phyloP scores from a whole-genome alignment of 2,888 invertebrate genomes.

The Hyalella azteca region DNA sequence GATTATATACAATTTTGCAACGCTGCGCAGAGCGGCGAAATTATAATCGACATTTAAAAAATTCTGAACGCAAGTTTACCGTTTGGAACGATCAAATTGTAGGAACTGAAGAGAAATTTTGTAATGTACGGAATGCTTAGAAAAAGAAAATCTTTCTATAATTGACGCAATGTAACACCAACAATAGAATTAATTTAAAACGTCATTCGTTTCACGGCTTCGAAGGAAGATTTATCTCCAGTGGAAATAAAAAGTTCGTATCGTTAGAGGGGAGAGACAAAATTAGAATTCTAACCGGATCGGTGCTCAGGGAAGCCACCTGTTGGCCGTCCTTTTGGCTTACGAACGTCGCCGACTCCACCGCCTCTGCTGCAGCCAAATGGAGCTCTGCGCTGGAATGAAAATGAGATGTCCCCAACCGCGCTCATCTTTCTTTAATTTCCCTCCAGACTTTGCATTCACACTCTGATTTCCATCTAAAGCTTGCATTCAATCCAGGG shows the following conservation, averaged over 20 bases:
- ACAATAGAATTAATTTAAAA: too few relatives aligned
- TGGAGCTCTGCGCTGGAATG: slow-evolving; percentile 8
- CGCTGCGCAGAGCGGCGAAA: too few relatives aligned
- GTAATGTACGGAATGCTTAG: too few relatives aligned
- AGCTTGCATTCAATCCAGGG: too few relatives aligned
- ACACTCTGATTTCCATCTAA: neutral
- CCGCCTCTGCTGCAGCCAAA: neutral
- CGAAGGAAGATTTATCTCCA: neutral
- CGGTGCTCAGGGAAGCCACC: neutral
- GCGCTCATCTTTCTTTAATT: neutral
- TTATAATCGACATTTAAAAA: too few relatives aligned
- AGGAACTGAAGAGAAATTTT: too few relatives aligned
- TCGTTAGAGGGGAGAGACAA: neutral
- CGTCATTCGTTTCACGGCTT: neutral
- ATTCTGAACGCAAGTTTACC: too few relatives aligned
- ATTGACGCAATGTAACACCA: too few relatives aligned
- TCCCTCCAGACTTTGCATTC: too few relatives aligned
- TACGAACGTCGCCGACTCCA: neutral
- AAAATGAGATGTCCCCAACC: slow-evolving; percentile 16
- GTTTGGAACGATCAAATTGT: too few relatives aligned
- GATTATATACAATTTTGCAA: too few relatives aligned
- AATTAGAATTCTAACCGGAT: slow-evolving; percentile 28
- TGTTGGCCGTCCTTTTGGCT: neutral
- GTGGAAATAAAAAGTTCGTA: neutral
- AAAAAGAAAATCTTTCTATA: too few relatives aligned